phyloP scores from a whole-genome alignment of 2,113 vertebrate genomes.

The Nibea coibor region DNA sequence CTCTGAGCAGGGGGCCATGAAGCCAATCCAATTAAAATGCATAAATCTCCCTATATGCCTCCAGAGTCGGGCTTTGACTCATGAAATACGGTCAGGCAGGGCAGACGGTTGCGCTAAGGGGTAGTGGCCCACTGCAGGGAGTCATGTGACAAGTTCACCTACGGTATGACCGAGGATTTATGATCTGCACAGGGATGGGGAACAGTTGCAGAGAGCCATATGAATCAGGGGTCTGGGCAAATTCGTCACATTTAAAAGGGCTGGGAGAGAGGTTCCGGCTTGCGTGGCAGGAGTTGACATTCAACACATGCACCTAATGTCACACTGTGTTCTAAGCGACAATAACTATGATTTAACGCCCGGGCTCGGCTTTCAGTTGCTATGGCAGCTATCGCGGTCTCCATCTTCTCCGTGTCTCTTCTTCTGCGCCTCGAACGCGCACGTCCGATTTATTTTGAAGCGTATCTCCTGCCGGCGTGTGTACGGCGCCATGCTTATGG shows the following conservation, averaged over 20 bases:
- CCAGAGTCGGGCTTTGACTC: conserved; percentile 66
- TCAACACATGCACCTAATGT: conserved; percentile 62
- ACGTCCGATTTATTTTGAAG: conserved; percentile 44
- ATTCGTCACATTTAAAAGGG: conserved; percentile 69
- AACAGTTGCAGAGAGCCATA: conserved; percentile 52
- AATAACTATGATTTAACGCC: conserved; percentile 34
- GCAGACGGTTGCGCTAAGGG: conserved; percentile 60
- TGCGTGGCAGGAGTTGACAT: conserved; percentile 55
- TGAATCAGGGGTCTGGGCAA: conserved; percentile 70
- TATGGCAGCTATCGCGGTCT: conserved; percentile 21
- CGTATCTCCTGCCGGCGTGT: neutral
- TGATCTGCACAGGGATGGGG: conserved; percentile 63
- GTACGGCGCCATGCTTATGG: conserved; percentile 5
- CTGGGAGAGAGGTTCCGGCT: conserved; percentile 42
- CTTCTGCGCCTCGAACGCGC: conserved; percentile 20
- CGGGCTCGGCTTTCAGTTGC: neutral
- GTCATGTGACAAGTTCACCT: conserved; percentile 70
- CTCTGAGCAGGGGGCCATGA: conserved; percentile 62
- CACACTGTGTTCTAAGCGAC: conserved; percentile 50
- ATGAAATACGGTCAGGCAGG: conserved; percentile 70
- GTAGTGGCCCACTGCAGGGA: conserved; percentile 66
- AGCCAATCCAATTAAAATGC: conserved; percentile 81
- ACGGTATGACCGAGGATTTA: conserved; percentile 72
- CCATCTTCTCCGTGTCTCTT: conserved; percentile 4
- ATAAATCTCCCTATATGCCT: conserved; percentile 72